phyloP scores from a whole-genome alignment of 2,888 invertebrate genomes.

The Diadegma fenestrale region DNA sequence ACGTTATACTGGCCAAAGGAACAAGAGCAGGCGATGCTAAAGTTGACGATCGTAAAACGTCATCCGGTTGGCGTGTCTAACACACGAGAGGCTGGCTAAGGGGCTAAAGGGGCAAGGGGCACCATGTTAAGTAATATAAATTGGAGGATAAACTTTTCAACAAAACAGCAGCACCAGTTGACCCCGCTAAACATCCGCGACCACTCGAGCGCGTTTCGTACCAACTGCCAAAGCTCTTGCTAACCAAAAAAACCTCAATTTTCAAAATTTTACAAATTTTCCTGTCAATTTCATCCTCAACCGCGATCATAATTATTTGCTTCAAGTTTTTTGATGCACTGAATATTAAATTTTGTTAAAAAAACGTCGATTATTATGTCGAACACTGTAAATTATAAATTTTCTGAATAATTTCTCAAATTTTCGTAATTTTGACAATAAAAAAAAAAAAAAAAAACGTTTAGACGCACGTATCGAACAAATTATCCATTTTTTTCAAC shows the following conservation, averaged over 20 bases:
- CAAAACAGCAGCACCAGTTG: constrained; percentile 67
- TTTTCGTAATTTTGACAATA: neutral
- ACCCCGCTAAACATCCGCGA: constrained; percentile 49
- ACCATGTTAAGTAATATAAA: constrained; percentile 77
- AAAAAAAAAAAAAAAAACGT: no score
- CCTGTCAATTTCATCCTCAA: neutral
- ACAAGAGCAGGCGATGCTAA: constrained; percentile 6
- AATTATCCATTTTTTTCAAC: no score
- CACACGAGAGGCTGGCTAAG: constrained; percentile 15
- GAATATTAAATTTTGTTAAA: no score
- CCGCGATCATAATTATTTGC: neutral
- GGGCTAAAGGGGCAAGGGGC: neutral
- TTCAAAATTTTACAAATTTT: neutral
- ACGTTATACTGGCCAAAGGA: constrained; percentile 29
- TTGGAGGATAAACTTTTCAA: constrained; percentile 80
- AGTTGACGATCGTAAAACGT: constrained; percentile 67
- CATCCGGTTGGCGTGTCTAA: constrained; percentile 64
- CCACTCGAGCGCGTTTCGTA: neutral
- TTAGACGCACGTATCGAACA: no score
- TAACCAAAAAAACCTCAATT: neutral
- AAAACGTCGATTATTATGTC: no score
- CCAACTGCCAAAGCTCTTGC: neutral
- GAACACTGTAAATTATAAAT: no score
- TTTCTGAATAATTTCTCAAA: no score
- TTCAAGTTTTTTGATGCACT: neutral